A percentile compares a stretch with the other conserved stretches of the same genome.
phyloP scores from a whole-genome alignment of 2,888 invertebrate genomes.

The Hymenopus coronatus region DNA sequence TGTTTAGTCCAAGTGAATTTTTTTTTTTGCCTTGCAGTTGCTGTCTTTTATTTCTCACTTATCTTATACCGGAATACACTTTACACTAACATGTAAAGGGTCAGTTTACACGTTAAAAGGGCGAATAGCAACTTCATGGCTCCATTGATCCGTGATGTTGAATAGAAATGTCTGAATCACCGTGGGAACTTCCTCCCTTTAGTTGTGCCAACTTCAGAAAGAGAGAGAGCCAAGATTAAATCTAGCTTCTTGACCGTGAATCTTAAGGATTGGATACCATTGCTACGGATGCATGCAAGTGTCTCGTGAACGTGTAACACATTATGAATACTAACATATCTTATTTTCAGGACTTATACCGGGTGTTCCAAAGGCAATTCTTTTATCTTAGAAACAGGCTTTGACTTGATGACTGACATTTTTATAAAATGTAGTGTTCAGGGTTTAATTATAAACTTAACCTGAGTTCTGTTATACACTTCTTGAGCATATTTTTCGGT shows the following conservation, averaged over 20 bases:
- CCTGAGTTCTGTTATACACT: no score
- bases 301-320: neutral
- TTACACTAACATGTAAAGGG: neutral
- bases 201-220: neutral
- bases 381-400: no score
- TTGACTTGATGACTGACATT: no score
- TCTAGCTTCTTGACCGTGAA: neutral
- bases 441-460: no score
- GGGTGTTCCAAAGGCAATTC: neutral
- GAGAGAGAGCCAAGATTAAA: neutral
- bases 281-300: neutral
- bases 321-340: neutral
- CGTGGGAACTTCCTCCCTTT: neutral
- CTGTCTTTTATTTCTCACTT: neutral
- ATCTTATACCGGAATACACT: neutral
- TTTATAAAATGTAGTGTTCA: no score
- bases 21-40: neutral
- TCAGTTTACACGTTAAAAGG: neutral
- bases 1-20: neutral
- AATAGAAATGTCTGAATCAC: neutral
- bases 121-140: no score
- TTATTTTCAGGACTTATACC: neutral
- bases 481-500: no score
- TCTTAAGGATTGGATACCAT: neutral
- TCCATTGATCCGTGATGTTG: neutral